Evolutionary conservation across 2,888 invertebrate species (phyloP).

Genomic region (Gastracanthus pulcherrimus): DNA sequence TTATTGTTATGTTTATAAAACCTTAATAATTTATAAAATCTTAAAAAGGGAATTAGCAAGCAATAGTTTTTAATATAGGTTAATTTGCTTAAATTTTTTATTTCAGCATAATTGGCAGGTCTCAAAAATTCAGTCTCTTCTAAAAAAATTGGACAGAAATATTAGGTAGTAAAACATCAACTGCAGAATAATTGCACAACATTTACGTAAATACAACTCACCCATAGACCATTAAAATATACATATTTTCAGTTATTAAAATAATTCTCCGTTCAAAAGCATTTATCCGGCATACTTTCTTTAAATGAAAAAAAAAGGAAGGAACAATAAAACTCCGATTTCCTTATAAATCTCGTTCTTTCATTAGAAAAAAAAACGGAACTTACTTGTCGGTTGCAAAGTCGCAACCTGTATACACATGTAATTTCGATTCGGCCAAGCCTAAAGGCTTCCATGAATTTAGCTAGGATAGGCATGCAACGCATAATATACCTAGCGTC

Average conservation of each 20-base stretch:
- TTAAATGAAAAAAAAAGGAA: background rate
- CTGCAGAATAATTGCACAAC: too few relatives aligned
- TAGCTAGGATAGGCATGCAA: background rate
- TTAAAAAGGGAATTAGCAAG: too few relatives aligned
- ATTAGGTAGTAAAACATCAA: too few relatives aligned
- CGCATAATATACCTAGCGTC: background rate
- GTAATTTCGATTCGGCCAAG: constrained; percentile 9
- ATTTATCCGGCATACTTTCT: background rate
- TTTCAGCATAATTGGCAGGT: too few relatives aligned
- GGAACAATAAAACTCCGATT: background rate
- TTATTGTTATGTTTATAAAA: background rate
- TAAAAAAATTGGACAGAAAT: too few relatives aligned
- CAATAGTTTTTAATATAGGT: too few relatives aligned
- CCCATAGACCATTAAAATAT: too few relatives aligned
- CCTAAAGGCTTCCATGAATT: background rate
- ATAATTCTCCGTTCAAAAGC: background rate
- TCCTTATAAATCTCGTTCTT: background rate
- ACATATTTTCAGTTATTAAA: too few relatives aligned
- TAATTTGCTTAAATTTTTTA: too few relatives aligned
- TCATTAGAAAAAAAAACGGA: background rate
- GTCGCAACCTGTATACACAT: background rate
- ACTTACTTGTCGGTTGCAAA: background rate
- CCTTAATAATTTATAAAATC: background rate
- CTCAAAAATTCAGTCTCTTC: too few relatives aligned
- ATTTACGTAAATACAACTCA: too few relatives aligned